These are phyloP conservation scores for Leptinotarsa tumamoca DNA, from an alignment of 2,888 invertebrate genomes.

Conservation along the genomic window DNA sequence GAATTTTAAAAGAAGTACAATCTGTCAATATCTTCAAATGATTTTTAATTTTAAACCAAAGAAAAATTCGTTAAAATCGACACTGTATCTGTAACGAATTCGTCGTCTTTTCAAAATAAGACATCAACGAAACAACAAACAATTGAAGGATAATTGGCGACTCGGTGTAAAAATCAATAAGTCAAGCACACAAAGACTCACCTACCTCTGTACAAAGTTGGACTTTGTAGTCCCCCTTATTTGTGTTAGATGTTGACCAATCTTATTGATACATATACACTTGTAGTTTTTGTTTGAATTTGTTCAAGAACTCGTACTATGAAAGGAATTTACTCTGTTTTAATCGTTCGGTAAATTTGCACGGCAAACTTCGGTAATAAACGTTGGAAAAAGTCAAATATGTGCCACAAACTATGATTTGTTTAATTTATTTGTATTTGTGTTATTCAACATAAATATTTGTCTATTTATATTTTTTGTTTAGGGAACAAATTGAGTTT, in stretches of 20 bases:
- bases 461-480: slow-evolving; percentile 55
- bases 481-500: slow-evolving; percentile 52
- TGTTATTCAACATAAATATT: slow-evolving; percentile 60
- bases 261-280: slow-evolving; percentile 56
- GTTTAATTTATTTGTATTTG: slow-evolving; percentile 53
- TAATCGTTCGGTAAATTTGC: slow-evolving; percentile 61
- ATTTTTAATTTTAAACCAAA: too few relatives aligned
- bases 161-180: slow-evolving; percentile 51
- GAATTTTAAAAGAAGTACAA: too few relatives aligned
- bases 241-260: slow-evolving; percentile 59
- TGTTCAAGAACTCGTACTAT: slow-evolving; percentile 47
- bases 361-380: slow-evolving; percentile 57
- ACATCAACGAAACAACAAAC: slow-evolving; percentile 4
- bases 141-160: slow-evolving; percentile 12
- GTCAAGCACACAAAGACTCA: slow-evolving; percentile 53
- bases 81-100: neutral
- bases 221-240: slow-evolving; percentile 55
- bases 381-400: slow-evolving; percentile 54
- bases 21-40: too few relatives aligned
- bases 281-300: slow-evolving; percentile 50
- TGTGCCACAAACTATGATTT: slow-evolving; percentile 53
- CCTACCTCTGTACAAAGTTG: slow-evolving; percentile 44
- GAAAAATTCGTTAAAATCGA: too few relatives aligned
- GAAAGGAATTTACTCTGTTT: slow-evolving; percentile 54
- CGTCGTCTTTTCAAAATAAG: neutral